These are phyloP conservation scores for Holcopasites calliopsidis DNA, from an alignment of 1,140 invertebrate species.

Conservation along the genomic window DNA sequence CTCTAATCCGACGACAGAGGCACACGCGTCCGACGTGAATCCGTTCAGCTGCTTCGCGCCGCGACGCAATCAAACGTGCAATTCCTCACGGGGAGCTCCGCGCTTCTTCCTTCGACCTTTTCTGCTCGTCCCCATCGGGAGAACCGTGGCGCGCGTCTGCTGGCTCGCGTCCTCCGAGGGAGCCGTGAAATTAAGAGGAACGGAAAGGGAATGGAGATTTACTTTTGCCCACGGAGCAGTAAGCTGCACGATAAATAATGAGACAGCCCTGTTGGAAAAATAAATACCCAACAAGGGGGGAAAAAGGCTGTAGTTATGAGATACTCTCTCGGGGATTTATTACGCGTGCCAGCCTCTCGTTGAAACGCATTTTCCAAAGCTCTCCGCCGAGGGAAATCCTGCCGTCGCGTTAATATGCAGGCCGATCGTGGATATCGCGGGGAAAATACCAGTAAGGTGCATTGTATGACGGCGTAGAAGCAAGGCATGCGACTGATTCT, in stretches of 20 bases:
- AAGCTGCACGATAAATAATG: conserved; percentile 40
- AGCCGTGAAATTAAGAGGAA: conserved; percentile 46
- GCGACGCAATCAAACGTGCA: conserved; percentile 34
- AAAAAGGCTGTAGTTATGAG: conserved; percentile 17
- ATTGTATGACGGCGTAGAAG: neutral
- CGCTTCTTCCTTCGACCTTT: neutral
- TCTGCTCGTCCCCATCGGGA: neutral
- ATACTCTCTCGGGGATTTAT: conserved; percentile 30
- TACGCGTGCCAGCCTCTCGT: conserved; percentile 6
- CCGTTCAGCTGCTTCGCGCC: neutral
- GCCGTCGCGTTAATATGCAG: neutral
- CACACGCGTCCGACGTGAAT: conserved; percentile 23
- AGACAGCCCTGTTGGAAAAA: conserved; percentile 8
- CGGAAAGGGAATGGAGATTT: conserved; percentile 43
- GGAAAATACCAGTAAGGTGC: neutral
- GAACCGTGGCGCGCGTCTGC: too few species aligned
- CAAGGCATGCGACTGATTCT: neutral
- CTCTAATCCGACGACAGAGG: too few species aligned
- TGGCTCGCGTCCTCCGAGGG: neutral
- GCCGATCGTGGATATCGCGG: too few species aligned
- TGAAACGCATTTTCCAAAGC: conserved; percentile 25
- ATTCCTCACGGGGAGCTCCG: conserved; percentile 34
- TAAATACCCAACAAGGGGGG: conserved; percentile 13
- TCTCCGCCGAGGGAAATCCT: neutral
- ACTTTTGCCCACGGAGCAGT: conserved; percentile 32